phyloP scores from a whole-genome alignment of 2,113 vertebrate genomes.

The Oplegnathus fasciatus region DNA sequence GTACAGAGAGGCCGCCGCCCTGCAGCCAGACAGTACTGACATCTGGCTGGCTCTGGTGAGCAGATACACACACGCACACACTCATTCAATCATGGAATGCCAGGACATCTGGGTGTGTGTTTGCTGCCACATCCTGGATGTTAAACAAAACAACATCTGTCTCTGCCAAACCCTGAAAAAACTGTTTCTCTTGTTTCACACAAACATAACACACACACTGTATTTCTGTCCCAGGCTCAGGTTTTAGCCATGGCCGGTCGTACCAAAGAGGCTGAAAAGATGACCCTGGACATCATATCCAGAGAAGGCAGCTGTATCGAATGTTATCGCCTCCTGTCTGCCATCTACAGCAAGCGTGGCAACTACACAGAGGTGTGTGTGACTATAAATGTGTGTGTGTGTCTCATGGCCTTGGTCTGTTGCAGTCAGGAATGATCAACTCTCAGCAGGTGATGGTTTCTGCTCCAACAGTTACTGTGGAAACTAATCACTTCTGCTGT shows the following conservation, averaged over 20 bases:
- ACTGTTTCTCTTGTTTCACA: neutral
- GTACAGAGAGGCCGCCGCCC: conserved; percentile 88
- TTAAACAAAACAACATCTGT: conserved; percentile 13
- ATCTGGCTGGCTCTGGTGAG: conserved; percentile 93
- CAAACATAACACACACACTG: neutral
- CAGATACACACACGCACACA: neutral
- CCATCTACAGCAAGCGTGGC: conserved; percentile 94
- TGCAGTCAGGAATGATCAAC: conserved; percentile 1
- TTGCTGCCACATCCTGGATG: conserved; percentile 11
- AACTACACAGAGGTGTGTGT: conserved; percentile 88
- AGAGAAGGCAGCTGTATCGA: conserved; percentile 90
- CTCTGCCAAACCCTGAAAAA: neutral
- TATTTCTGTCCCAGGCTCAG: conserved; percentile 87
- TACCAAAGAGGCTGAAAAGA: conserved; percentile 89
- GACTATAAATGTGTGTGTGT: neutral
- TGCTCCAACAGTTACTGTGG: conserved; percentile 19
- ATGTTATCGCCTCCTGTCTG: conserved; percentile 94
- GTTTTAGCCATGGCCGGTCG: conserved; percentile 91
- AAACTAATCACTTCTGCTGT: conserved; percentile 29
- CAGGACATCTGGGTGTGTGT: neutral
- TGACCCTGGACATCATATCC: conserved; percentile 87
- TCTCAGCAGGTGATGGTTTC: conserved; percentile 10
- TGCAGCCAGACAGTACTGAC: conserved; percentile 90
- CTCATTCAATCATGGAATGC: neutral
- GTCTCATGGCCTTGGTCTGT: neutral